These are phyloP conservation scores for Scaptomyza tumidula DNA, from an alignment of 2,888 invertebrate species.

Conservation along the genomic window DNA sequence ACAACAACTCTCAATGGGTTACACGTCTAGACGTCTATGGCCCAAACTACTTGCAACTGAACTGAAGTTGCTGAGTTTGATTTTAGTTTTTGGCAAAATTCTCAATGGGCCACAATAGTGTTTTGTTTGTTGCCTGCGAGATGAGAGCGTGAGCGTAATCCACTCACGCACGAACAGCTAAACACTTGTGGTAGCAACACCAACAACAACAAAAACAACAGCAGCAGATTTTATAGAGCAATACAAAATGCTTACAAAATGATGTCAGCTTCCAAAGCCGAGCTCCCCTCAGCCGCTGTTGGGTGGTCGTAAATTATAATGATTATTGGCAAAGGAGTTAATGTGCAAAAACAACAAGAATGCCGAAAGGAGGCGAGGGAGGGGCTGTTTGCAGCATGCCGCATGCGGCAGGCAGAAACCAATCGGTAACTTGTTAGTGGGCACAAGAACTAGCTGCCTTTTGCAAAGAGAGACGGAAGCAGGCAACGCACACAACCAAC, in stretches of 20 bases:
- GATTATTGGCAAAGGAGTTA: slow-evolving; percentile 75
- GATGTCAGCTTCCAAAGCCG: slow-evolving; percentile 50
- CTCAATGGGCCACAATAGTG: slow-evolving; percentile 4
- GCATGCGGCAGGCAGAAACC: slow-evolving; percentile 44
- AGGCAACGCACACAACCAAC: background rate
- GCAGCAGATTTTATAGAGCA: slow-evolving; percentile 33
- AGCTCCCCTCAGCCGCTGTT: slow-evolving; percentile 34
- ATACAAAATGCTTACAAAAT: slow-evolving; percentile 69
- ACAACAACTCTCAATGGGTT: slow-evolving; percentile 23
- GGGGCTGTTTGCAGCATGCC: background rate
- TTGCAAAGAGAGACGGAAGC: slow-evolving; percentile 16
- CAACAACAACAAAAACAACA: slow-evolving; percentile 12
- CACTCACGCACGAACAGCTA: slow-evolving; percentile 23
- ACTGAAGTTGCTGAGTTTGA: slow-evolving; percentile 29
- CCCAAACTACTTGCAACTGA: slow-evolving; percentile 7
- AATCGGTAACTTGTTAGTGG: slow-evolving; percentile 74
- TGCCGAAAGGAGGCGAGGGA: slow-evolving; percentile 5
- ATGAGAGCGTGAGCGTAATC: slow-evolving; percentile 16
- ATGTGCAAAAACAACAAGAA: slow-evolving; percentile 58
- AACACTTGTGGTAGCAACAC: slow-evolving; percentile 11
- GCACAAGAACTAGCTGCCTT: slow-evolving; percentile 26
- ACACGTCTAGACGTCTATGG: slow-evolving; percentile 33
- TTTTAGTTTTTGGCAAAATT: slow-evolving; percentile 32
- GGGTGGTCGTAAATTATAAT: slow-evolving; percentile 76
- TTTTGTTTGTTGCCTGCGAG: background rate